Evolutionary conservation across 2,797 vertebrate species (phyloP).

Genomic region (Sphaeramia orbicularis): DNA sequence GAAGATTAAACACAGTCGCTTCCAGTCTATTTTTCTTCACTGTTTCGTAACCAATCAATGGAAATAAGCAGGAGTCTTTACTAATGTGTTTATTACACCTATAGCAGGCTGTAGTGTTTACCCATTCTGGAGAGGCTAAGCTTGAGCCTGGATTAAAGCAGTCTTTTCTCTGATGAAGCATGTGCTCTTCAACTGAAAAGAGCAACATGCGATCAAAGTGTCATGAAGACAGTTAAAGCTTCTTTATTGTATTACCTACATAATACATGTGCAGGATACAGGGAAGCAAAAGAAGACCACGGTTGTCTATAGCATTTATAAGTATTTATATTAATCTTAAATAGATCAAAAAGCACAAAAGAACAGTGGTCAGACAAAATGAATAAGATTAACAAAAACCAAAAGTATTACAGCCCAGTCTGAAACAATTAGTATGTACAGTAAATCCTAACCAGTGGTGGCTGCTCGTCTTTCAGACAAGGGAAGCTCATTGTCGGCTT

Average conservation of each 20-base stretch:
- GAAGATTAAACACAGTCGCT: constrained; percentile 41
- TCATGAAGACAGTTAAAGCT: constrained; percentile 24
- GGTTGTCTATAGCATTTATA: not conserved
- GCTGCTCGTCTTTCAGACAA: too few relatives aligned
- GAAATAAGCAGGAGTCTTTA: constrained; percentile 23
- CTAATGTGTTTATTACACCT: constrained; percentile 47
- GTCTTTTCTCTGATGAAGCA: constrained; percentile 28
- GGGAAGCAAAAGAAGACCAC: not conserved
- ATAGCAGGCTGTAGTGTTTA: constrained; percentile 23
- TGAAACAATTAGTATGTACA: constrained; percentile 24
- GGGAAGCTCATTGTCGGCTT: too few relatives aligned
- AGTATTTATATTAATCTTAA: not conserved
- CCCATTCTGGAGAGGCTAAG: constrained; percentile 31
- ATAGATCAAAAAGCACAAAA: constrained; percentile 18
- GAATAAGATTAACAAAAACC: constrained; percentile 6
- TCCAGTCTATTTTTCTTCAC: constrained; percentile 27
- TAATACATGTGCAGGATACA: constrained; percentile 17
- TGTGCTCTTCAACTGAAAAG: constrained; percentile 19
- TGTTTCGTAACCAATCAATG: constrained; percentile 40
- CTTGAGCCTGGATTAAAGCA: constrained; percentile 18
- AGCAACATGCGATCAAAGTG: constrained; percentile 44
- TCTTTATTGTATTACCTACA: constrained; percentile 26
- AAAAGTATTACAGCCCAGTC: constrained; percentile 5
- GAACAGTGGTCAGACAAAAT: constrained; percentile 15
- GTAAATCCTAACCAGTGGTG: too few relatives aligned